phyloP scores from a whole-genome alignment of 2,113 vertebrate genomes.

The Gallinago undulata region DNA sequence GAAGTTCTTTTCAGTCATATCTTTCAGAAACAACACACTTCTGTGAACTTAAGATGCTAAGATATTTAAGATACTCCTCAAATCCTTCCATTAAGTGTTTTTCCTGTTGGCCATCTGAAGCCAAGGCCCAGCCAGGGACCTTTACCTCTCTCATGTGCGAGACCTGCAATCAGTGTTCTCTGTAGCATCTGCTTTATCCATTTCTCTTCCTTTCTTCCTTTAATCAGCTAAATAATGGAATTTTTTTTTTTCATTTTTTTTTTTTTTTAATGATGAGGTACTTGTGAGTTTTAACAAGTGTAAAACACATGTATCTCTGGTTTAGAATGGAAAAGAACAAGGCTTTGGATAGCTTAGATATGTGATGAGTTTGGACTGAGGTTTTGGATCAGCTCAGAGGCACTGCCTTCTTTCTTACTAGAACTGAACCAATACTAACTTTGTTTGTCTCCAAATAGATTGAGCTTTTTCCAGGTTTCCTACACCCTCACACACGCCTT shows the following conservation, averaged over 20 bases:
- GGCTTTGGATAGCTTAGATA: background rate
- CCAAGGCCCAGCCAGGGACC: background rate
- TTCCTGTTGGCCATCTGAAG: background rate
- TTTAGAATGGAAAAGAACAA: background rate
- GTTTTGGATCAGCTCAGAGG: background rate
- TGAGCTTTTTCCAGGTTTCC: background rate
- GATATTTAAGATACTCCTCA: background rate
- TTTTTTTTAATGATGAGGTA: background rate
- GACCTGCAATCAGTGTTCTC: background rate
- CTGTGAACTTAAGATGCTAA: background rate
- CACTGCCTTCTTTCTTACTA: background rate
- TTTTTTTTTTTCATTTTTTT: background rate
- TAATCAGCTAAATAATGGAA: background rate
- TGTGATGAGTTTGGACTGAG: background rate
- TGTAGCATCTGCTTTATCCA: background rate
- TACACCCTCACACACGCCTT: accelerated
- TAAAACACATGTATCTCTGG: background rate
- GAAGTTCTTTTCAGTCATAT: background rate
- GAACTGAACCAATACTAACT: background rate
- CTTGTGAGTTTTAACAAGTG: background rate
- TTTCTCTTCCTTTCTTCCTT: background rate
- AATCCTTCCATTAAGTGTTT: background rate
- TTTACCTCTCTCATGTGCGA: background rate
- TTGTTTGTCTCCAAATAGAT: background rate
- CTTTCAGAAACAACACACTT: background rate